Percentiles rank a stretch among this genome's conserved stretches.
Conservation (phyloP, 2,797 vertebrate genomes). For the Oreortyx pictus region DNA sequence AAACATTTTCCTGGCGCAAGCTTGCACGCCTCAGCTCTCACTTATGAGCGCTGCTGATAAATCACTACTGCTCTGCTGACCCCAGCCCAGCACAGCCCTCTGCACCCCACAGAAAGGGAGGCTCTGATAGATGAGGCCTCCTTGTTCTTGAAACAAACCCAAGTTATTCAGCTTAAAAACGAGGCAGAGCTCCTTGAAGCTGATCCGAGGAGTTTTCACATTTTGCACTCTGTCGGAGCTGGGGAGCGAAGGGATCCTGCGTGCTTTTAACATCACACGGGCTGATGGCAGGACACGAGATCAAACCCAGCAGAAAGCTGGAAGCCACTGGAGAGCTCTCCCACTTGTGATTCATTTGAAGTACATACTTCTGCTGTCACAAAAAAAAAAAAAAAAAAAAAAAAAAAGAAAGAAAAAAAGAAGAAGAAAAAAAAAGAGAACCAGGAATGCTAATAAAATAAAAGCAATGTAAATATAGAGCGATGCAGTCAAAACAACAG, state of each 20-base stretch:
- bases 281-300: not conserved
- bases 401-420: not conserved
- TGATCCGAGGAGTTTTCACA: not conserved
- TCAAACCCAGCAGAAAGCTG: not conserved
- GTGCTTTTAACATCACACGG: not conserved
- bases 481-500: constrained; percentile 5
- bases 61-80: not conserved
- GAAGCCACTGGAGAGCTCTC: not conserved
- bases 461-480: constrained; percentile 34
- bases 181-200: not conserved
- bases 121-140: accelerated
- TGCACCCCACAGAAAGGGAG: not conserved
- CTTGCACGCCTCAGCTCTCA: not conserved
- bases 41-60: not conserved
- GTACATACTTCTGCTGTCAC: not conserved
- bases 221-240: not conserved
- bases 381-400: not conserved
- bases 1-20: not conserved
- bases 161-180: not conserved
- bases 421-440: not conserved
- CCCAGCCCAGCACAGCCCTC: not conserved
- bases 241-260: not conserved
- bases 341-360: not conserved
- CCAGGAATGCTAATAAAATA: constrained; percentile 23
- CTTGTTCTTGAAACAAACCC: not conserved